Evolutionary conservation across 1,140 invertebrate species (phyloP).

Genomic region (Dendrolimus punctatus): DNA sequence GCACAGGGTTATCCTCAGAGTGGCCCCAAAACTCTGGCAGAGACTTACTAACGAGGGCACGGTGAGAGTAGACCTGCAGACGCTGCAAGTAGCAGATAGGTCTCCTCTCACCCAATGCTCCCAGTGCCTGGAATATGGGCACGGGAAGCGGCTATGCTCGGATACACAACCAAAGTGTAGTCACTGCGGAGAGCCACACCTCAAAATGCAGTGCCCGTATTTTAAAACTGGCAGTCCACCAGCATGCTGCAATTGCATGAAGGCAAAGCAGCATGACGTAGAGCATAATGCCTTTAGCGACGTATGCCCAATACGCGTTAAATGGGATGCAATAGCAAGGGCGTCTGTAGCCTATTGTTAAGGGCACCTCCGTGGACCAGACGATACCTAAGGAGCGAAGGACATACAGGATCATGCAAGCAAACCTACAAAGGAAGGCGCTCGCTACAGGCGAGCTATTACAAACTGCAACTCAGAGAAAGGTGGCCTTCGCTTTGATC

Average conservation of each 20-base stretch:
- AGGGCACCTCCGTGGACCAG: neutral
- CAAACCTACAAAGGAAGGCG: no score
- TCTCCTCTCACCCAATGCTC: slow-evolving; percentile 10
- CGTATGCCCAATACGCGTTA: neutral
- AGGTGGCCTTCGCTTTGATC: no score
- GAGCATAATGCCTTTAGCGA: slow-evolving; percentile 1
- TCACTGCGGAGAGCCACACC: slow-evolving; percentile 5
- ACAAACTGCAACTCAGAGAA: no score
- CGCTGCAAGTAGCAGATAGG: slow-evolving; percentile 5
- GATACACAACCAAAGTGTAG: neutral
- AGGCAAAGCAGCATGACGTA: no score
- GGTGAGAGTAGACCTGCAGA: neutral
- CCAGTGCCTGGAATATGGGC: slow-evolving; percentile 9
- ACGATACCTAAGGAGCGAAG: no score
- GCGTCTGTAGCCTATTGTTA: slow-evolving; percentile 3
- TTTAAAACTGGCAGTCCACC: neutral
- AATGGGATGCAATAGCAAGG: slow-evolving; percentile 1
- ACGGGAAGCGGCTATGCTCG: slow-evolving; percentile 4
- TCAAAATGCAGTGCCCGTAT: neutral
- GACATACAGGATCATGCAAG: no score
- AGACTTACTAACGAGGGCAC: neutral
- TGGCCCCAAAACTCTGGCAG: neutral
- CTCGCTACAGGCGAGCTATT: no score
- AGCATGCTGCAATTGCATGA: neutral
- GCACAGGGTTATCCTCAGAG: neutral